Evolutionary conservation across 2,113 vertebrate species (phyloP).

Genomic region (Bathybates hornii): DNA sequence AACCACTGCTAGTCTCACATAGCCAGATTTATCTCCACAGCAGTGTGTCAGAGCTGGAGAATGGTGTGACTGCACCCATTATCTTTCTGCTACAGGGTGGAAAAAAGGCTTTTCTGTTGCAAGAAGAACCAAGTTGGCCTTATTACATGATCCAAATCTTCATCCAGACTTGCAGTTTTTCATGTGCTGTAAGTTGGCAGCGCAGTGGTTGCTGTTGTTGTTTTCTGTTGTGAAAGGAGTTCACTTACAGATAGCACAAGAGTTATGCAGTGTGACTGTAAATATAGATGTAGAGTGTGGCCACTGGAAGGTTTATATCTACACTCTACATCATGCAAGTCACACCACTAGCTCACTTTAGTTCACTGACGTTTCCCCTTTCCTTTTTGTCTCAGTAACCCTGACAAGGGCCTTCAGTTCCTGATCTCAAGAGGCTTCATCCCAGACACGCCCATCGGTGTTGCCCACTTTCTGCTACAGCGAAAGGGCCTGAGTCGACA

Average conservation of each 20-base stretch:
- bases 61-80: background rate
- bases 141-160: background rate
- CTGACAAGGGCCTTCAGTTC: conserved; percentile 97
- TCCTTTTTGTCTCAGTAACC: conserved; percentile 77
- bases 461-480: conserved; percentile 96
- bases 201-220: background rate
- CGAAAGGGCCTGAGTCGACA: conserved; percentile 95
- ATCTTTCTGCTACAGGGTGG: background rate
- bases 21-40: background rate
- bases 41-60: background rate
- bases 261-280: background rate
- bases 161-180: background rate
- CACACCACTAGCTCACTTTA: background rate
- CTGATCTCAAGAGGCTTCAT: conserved; percentile 97
- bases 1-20: background rate
- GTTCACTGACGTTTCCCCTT: background rate
- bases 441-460: conserved; percentile 94
- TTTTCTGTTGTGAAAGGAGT: background rate
- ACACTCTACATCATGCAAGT: background rate
- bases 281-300: background rate
- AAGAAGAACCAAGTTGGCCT: background rate
- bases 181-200: background rate
- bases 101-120: background rate
- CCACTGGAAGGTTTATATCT: background rate
- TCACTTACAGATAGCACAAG: background rate